Base-by-base conservation (phyloP, 2,113 vertebrate species). In the Pseudonaja textilis region DNA sequence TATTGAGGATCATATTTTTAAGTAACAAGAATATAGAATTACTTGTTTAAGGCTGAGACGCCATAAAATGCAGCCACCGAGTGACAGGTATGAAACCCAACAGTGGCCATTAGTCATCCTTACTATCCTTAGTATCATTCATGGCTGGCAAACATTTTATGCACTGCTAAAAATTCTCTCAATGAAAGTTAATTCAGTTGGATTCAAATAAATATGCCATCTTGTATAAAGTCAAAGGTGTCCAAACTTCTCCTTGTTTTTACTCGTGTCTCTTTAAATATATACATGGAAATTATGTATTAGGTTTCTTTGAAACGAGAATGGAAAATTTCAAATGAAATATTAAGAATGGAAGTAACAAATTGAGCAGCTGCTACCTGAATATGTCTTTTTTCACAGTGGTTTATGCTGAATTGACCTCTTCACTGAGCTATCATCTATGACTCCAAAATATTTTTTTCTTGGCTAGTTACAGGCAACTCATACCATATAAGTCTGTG, bases 111-210 rank as follows among this genome's bases (percentile, higher is more conserved):
- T 95, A 95, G 55, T 87, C 92, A 92, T 92, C 45, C 89, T 93
- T 95, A 96, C 93, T 93, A 96, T 95, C 94, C 89, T 90, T 92
- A 89, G 23, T 85, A 91, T 90, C 92, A 89, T 96, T 96, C 95
- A 95, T 93, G 92, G 91, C 92, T 94, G 93, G 91, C 95, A 95
- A 95, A 88, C 57, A 26, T 94, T 96, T 97, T 95, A 95, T 86
- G 90, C 95, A 94, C 64, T 25, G 90, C 89, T 86, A 95, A 93
- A 3, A 18, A 91, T 22, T 20, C 95, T 93, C 92, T 94, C 57
- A 3, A 90, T 91, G 87, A 11, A 89, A 94, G 95, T 85, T 0
- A 16, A 94, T 95, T 95, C 94, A 91, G 93, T 95, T 92, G 95
- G 91, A 92, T 92, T 26, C 39, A 91, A 95, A 90, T 12, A 4